phyloP scores from a whole-genome alignment of 1,140 invertebrate genomes.

The Neodiprion pinetum region DNA sequence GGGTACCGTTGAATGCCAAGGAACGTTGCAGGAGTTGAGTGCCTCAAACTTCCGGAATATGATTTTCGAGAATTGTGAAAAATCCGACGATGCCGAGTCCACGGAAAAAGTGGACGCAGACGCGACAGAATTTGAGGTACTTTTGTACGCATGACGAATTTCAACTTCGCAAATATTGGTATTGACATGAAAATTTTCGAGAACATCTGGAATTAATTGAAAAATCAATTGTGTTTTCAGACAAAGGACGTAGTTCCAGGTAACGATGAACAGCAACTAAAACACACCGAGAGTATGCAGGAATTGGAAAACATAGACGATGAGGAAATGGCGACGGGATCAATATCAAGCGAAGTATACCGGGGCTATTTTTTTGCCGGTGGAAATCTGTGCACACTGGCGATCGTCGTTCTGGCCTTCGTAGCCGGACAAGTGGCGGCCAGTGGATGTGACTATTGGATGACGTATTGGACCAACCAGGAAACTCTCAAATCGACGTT shows the following conservation, averaged over 20 bases:
- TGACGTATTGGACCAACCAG: conserved; percentile 75
- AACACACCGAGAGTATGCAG: conserved; percentile 57
- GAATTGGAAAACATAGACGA: conserved; percentile 36
- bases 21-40: conserved; percentile 64
- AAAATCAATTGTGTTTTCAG: not conserved
- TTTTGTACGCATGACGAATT: no score
- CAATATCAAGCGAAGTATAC: conserved; percentile 66
- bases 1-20: conserved; percentile 66
- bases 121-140: no score
- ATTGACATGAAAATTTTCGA: conserved; percentile 52
- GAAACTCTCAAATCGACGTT: conserved; percentile 49
- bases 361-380: conserved; percentile 74
- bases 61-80: no score
- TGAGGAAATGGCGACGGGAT: conserved; percentile 61
- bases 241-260: not conserved
- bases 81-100: no score
- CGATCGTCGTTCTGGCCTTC: conserved; percentile 66
- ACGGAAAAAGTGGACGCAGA: no score
- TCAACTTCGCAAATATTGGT: no score
- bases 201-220: no score
- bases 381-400: conserved; percentile 65
- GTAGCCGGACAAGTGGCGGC: conserved; percentile 73
- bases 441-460: conserved; percentile 80
- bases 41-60: conserved; percentile 50
- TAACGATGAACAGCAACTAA: no score